Base-by-base conservation (phyloP, 30 jellyfish, hydroid and myxozoan species). In the Hydractinia symbiolongicarpus region DNA sequence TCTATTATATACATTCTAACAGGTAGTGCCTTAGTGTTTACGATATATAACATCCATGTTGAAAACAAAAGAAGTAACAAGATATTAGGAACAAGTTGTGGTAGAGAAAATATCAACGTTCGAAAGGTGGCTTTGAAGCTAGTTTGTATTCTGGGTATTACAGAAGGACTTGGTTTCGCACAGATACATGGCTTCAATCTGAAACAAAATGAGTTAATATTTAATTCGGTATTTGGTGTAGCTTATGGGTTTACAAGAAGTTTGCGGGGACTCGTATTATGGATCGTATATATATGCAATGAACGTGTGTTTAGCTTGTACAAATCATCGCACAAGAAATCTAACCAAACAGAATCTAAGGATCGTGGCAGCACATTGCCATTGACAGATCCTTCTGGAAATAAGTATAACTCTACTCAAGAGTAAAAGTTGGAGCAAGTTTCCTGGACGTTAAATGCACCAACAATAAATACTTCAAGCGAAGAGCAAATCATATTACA, bases 161-260 rank as follows among this genome's bases (percentile, higher is more conserved):
- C 74, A 13, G 74, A 64, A 2, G 74, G 74, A 7, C 9, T 64
- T 51, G 74, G 74, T 6, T 64, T 64, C 40, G 40, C 4, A 7
- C 74, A 64, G 4, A 64, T 64, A 44, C 74, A 64, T 64, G 52
- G 74, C 0, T n/a, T 51, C 1, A 64, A 13, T 7, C 74, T 64
- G 9, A 6, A 44, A 51, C 52, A 64, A 64, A 64, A 64, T 6
- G 74, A 64, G 4, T 8, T 6, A 51, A 7, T 64, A n/a, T 64
- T 64, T 51, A 64, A 64, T 64, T 64, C 74, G 2, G 17, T 64
- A n/a, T 64, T 64, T 13, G 16, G 17, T 13, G 16, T 64, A 13
- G 74, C 74, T 64, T 64, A 64, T 64, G 74, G 16, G 9, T 64
- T 64, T 64, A 6, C 74, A 13, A 64, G 74, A 64, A 64, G 17